A percentile compares a stretch with the other conserved stretches of the same genome.
phyloP scores from a whole-genome alignment of 2,797 vertebrate species.

The Orientallactaga sibirica region DNA sequence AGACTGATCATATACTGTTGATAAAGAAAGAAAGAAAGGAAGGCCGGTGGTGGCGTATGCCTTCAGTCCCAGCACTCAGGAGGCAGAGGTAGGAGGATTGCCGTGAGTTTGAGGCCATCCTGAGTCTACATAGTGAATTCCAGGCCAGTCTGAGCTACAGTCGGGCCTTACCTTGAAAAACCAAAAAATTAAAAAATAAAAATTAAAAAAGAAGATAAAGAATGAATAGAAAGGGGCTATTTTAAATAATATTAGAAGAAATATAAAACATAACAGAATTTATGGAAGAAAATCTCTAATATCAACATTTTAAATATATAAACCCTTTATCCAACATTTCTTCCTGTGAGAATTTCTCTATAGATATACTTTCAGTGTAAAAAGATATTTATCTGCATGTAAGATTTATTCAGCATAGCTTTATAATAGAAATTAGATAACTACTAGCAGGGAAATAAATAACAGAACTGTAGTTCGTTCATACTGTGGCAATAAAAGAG shows the following conservation, averaged over 20 bases:
- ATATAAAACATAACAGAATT: slow-evolving; percentile 26
- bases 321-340: slow-evolving; percentile 5
- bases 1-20: background rate
- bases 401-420: background rate
- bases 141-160: no score
- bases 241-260: slow-evolving; percentile 46
- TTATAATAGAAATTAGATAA: slow-evolving; percentile 22
- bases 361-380: slow-evolving; percentile 32
- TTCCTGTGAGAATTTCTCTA: slow-evolving; percentile 16
- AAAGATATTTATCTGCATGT: slow-evolving; percentile 1
- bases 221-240: background rate
- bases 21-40: background rate
- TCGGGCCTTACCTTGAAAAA: no score
- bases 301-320: slow-evolving; percentile 42
- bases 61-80: no score
- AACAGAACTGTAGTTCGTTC: slow-evolving; percentile 4
- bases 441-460: slow-evolving; percentile 23
- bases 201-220: no score
- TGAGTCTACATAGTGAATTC: no score
- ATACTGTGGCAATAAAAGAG: slow-evolving; percentile 19
- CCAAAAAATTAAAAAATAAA: no score
- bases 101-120: no score
- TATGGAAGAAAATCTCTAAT: background rate
- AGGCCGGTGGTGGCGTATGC: no score
- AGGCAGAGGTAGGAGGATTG: no score